Conservation (phyloP, 2,888 invertebrate species). For the Cryptophagus acutangulus region DNA sequence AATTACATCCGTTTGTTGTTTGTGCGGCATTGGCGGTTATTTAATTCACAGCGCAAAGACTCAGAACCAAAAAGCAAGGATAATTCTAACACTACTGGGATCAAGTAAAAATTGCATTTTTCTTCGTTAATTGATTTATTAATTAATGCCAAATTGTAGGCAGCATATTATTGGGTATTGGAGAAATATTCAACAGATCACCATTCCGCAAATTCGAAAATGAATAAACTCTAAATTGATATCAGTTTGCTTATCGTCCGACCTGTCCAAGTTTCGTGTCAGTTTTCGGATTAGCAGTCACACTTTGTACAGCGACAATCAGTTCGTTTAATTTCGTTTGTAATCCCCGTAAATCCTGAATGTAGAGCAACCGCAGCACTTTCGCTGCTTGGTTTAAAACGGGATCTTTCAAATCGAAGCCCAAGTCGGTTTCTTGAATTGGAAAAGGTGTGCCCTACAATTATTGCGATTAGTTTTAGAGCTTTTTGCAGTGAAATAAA, state of each 20-base stretch:
- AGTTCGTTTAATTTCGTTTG: slow-evolving; percentile 94
- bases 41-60: slow-evolving; percentile 35
- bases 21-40: slow-evolving; percentile 41
- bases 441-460: slow-evolving; percentile 64
- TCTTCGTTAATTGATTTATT: slow-evolving; percentile 10
- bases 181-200: slow-evolving; percentile 41
- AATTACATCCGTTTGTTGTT: slow-evolving; percentile 37
- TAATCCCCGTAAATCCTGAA: slow-evolving; percentile 77
- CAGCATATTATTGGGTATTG: slow-evolving; percentile 36
- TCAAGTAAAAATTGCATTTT: slow-evolving; percentile 33
- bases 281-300: slow-evolving; percentile 96
- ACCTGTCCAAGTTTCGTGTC: slow-evolving; percentile 92
- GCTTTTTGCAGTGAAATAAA: slow-evolving; percentile 6
- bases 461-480: slow-evolving; percentile 8
- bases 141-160: slow-evolving; percentile 32
- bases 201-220: slow-evolving; percentile 32
- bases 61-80: slow-evolving; percentile 32
- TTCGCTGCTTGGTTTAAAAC: slow-evolving; percentile 68
- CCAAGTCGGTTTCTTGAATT: slow-evolving; percentile 61
- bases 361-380: slow-evolving; percentile 72
- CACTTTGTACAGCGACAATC: slow-evolving; percentile 83
- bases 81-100: slow-evolving; percentile 34
- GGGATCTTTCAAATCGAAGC: slow-evolving; percentile 62
- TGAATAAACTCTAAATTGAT: slow-evolving; percentile 6
- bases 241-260: slow-evolving; percentile 63